Base-by-base conservation (phyloP, 2,113 vertebrate genomes). In the Engystomops pustulosus region DNA sequence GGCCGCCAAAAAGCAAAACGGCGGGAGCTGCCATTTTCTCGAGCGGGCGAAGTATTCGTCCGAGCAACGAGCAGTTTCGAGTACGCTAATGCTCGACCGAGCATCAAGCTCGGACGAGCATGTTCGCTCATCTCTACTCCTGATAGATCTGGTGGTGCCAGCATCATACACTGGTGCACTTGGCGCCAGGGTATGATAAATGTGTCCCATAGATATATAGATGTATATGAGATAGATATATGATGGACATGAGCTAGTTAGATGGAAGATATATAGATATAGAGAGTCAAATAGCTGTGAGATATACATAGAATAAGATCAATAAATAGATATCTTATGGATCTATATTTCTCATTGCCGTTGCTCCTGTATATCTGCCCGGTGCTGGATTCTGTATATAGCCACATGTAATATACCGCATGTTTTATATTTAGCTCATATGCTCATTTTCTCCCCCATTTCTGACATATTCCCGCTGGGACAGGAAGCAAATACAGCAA, bases 391-490 rank as follows among this genome's bases (percentile, higher is more conserved):
- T 6, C 71, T 75, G 71, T 30, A 51, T 30, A 51, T 4, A 75
- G 71, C 44, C 20, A 9, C 25, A 47, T 72, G 44, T 72, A 45
- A 45, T 45, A 47, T 41, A 45, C 38, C 17, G 44, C 41, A 15
- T 45, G 44, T 27, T 45, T 72, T 47, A 45, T 47, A 45, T 72
- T 47, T 47, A 72, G 36, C 38, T 20, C 70, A 25, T n/a, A 23
- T 72, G 70, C 44, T 72, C 70, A 45, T 36, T 58, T 20, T 23
- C 4, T 6, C 51, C 49, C 34, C 34, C 11, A 32, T 32, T 77
- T 55, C 25, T 55, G 49, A 44, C 23, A 36, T 65, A 60, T 79
- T 41, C 55, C 55, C 15, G 47, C 27, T 65, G 77, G 55, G 55
- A 30, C 58, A 38, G 60, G 38, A 79, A 34, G 36, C 25, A n/a